Evolutionary conservation across 2,113 vertebrate genomes (phyloP), one percentile per base, ranked within the genome.

Genomic region (Turdus rufiventris): DNA sequence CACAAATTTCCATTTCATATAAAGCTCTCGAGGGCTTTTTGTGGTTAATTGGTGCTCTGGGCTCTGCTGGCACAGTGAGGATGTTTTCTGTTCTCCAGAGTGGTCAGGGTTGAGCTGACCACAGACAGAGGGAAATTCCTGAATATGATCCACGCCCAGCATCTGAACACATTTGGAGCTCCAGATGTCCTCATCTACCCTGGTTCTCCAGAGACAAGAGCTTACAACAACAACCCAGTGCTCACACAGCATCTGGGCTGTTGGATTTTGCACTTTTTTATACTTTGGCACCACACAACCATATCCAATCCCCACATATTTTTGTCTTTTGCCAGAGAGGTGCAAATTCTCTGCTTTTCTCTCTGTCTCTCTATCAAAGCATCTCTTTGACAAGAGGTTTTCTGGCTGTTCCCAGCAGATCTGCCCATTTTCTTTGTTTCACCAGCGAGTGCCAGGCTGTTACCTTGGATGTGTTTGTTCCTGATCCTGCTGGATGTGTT

Each of bases 241-340:
- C 60, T 75, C 36, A 72, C 40, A 42, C 6, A 53, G 68, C 21
- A 18, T 81, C 60, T 50, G 63, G 45, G 36, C 54, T 73, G 6
- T 10, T 45, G 63, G 26, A 28, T 45, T 68, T 86, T 36, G 45
- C 26, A 5, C 11, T 60, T 51, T 36, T 54, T 45, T 5, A 5
- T 10, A 58, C 25, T 58, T 75, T 90, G 83, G 34, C 75, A 66
- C 51, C 19, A 3, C 4, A 18, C 40, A 79, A 3, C 45, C 1
- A 0, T 33, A 54, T 62, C 18, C 5, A 66, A 81, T 89, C 0
- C 4, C 8, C 38, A 36, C 0, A 0, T 28, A 19, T n/a, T 89
- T 91, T 70, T 84, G 24, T 61, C 5, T 66, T 36, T 85, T 83
- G 50, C 40, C n/a, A 66, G 54, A 73, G 31, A 76, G 11, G 17